These are phyloP conservation scores for Rhopalosiphum maidis DNA, from an alignment of 1,140 invertebrate genomes.

Conservation along the genomic window DNA sequence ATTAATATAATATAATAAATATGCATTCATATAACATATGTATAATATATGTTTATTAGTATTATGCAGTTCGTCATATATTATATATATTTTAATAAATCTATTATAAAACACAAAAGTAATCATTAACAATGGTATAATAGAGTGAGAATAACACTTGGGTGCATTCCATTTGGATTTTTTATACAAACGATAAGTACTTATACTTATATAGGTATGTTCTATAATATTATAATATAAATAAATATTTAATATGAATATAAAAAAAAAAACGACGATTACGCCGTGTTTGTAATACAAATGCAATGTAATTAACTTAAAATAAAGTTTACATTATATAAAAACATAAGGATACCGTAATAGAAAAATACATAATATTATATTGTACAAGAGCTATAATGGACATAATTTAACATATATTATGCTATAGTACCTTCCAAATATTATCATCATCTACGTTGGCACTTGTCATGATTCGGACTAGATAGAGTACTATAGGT, in stretches of 20 bases:
- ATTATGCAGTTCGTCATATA: neutral
- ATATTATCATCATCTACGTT: neutral
- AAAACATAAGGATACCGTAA: neutral
- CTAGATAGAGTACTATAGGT: constrained; percentile 25
- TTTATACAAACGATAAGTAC: constrained; percentile 7
- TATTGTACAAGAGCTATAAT: constrained; percentile 1
- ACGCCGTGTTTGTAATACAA: neutral
- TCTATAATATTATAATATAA: neutral
- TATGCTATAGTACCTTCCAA: neutral
- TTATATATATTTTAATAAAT: constrained; percentile 2
- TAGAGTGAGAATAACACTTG: neutral
- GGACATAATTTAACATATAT: neutral
- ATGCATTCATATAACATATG: neutral
- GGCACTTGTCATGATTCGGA: constrained; percentile 44
- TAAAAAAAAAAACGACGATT: neutral
- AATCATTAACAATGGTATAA: constrained; percentile 18
- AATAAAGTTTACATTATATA: neutral
- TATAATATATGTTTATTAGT: neutral
- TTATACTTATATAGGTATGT: neutral
- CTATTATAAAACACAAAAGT: constrained; percentile 25
- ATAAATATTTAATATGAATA: neutral
- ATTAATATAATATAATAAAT: neutral
- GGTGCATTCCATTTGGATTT: neutral
- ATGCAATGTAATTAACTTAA: neutral
- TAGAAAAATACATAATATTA: neutral